Base-by-base conservation (phyloP, 2,888 invertebrate genomes). In the Agrotis exclamationis region DNA sequence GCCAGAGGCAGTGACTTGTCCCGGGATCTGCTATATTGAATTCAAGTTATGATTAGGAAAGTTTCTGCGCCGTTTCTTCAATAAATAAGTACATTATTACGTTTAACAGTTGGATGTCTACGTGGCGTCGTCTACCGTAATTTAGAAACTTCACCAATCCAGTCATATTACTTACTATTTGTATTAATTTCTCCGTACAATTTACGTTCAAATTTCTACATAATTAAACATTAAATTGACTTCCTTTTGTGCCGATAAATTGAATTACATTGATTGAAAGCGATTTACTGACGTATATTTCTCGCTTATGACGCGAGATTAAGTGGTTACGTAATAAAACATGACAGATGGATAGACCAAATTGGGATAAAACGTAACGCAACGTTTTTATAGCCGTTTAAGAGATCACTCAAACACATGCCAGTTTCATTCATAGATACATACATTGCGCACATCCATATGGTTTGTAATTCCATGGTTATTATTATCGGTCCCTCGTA, bases 11-110 rank as follows among this genome's bases (percentile, higher is more conserved):
- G 79, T 80, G 85, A 87, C 84, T 84, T 87, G 84, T 90, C 88
- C 86, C 88, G 84, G 84, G 86, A 89, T 89, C 85, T 87, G 75
- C 85, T 88, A 89, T 91, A 93, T 93, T 92, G 89, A 92, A 94
- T 94, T 92, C 87, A 91, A 92, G 87, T 92, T 93, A 93, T 91
- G 89, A 92, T 92, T 92, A 90, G 85, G 88, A 91, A 92, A 93
- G 85, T 92, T 93, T 89, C 87, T 83, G 86, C 81, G 60, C 77
- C 81, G 85, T 83, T 87, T 89, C 86, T 80, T 85, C 80, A 73
- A 74, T 80, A 84, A 86, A 80, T 82, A 80, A 79, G 82, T 79
- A 86, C 84, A 85, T 76, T 81, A 80, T 84, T 88, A 83, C 80
- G 66, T 73, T 80, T 82, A 83, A 79, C 75, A 66, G 71, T 69